A percentile compares a stretch with the other conserved stretches of the same genome.
These are phyloP conservation scores for Notamacropus eugenii DNA, from an alignment of 2,797 vertebrate species.

Conservation along the genomic window DNA sequence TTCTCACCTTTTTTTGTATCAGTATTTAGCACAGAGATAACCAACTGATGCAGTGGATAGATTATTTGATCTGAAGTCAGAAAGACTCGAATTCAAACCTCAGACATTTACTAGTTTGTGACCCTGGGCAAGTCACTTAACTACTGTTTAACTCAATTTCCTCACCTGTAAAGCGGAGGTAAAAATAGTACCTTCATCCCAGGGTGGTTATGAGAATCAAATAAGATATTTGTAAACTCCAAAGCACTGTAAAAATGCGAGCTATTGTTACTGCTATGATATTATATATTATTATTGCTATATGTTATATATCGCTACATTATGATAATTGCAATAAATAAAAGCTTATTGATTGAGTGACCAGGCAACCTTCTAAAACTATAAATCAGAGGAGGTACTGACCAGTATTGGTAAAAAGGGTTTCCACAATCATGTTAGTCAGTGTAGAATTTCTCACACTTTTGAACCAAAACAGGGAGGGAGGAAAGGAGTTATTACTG, in stretches of 20 bases:
- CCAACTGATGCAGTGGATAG: background rate
- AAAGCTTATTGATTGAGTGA: background rate
- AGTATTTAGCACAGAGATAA: background rate
- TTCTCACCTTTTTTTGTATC: background rate
- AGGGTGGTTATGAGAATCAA: background rate
- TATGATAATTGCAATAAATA: background rate
- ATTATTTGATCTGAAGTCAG: background rate
- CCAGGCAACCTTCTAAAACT: background rate
- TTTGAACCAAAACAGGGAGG: background rate
- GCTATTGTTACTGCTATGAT: no score
- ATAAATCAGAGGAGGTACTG: background rate
- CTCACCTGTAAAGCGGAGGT: background rate
- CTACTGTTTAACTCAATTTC: background rate
- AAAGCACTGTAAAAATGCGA: background rate
- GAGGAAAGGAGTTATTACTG: background rate
- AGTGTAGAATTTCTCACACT: background rate
- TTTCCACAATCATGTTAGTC: background rate
- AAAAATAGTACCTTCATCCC: background rate
- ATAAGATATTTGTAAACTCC: background rate
- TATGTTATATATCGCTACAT: no score
- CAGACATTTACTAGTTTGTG: background rate
- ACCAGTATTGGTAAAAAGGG: background rate
- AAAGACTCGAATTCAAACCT: background rate
- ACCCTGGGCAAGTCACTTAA: background rate
- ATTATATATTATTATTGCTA: no score